Evolutionary conservation across 2,888 invertebrate genomes (phyloP), one percentile per base, ranked within the genome.

Genomic region (Thalpophila matura): DNA sequence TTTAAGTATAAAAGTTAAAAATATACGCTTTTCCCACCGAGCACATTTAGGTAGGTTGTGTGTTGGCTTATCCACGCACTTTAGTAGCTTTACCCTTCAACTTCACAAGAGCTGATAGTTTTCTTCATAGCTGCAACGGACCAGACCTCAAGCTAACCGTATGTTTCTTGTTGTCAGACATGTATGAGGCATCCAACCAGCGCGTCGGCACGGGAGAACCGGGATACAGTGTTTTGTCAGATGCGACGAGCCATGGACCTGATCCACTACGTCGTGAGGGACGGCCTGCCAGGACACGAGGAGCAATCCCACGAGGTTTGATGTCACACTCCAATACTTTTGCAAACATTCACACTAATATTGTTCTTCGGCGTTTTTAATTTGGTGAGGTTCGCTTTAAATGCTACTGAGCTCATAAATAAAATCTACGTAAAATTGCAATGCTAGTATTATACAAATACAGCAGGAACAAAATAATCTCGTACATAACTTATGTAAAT

Each of bases 181-280:
- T 98, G 99, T 88, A 95, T 99, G 74, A 96, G 99, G 83, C 99
- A 99, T 94, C 99, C 99, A 18, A 99, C 99, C 81, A 98, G 99
- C 90, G 97, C 97, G 47, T 97, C 98, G 55, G 98, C 99, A 0
- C 96, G 98, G 73, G 99, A 99, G 91, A 99, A 99, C 91, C 96
- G 99, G 7, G 99, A 99, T 91, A 99, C 99, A 0, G 99, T 99
- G 43, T 99, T 99, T 95, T 98, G 98, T 89, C 99, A 99, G 93
- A 99, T 99, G 98, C 96, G 99, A 67, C 96, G 99, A 72, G 99
- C 99, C 22, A 98, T 99, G 97, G 99, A 99, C 94, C 96, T 99
- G 74, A 98, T 99, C 80, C 99, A 99, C 93, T 98, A 98, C 91
- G 99, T 99, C 64, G 98, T 99, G 45, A 98, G 99, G 84, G 99